Evolutionary conservation across 2,113 vertebrate species (phyloP).

Genomic region (Brachyhypopomus gauderio): DNA sequence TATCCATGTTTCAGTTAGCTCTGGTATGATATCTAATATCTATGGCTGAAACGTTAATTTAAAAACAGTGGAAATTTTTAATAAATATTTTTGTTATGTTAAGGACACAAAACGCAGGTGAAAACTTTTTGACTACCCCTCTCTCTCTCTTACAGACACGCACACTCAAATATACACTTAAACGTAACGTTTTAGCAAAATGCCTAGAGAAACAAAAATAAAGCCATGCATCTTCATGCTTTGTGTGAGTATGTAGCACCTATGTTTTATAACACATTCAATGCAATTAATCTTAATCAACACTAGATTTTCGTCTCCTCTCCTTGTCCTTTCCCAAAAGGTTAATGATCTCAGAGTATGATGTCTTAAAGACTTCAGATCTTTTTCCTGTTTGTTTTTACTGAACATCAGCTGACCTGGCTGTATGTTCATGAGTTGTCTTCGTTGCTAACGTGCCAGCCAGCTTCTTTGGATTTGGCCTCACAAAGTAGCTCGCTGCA

Average conservation of each 20-base stretch:
- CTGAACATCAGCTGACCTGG: neutral
- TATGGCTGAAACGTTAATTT: slow-evolving; percentile 63
- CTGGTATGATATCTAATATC: slow-evolving; percentile 63
- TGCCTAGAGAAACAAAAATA: slow-evolving; percentile 58
- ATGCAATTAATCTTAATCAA: slow-evolving; percentile 64
- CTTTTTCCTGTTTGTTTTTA: neutral
- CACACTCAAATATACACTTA: neutral
- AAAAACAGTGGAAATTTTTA: slow-evolving; percentile 41
- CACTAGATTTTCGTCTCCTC: slow-evolving; percentile 64
- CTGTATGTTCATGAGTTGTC: neutral
- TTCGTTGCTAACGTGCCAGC: neutral
- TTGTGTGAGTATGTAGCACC: slow-evolving; percentile 67
- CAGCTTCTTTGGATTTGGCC: neutral
- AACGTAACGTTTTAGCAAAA: slow-evolving; percentile 19
- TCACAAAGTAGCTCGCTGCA: neutral
- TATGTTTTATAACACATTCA: slow-evolving; percentile 58
- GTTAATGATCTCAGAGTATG: neutral
- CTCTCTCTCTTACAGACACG: neutral
- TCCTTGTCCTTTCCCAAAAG: neutral
- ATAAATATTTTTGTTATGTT: slow-evolving; percentile 21
- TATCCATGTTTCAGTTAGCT: slow-evolving; percentile 35
- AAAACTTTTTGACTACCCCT: too few species aligned
- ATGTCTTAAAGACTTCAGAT: neutral
- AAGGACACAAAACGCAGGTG: slow-evolving; percentile 35
- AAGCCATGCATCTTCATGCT: slow-evolving; percentile 67